Conservation (phyloP, 2,113 vertebrate genomes). For the Thomomys bottae region DNA sequence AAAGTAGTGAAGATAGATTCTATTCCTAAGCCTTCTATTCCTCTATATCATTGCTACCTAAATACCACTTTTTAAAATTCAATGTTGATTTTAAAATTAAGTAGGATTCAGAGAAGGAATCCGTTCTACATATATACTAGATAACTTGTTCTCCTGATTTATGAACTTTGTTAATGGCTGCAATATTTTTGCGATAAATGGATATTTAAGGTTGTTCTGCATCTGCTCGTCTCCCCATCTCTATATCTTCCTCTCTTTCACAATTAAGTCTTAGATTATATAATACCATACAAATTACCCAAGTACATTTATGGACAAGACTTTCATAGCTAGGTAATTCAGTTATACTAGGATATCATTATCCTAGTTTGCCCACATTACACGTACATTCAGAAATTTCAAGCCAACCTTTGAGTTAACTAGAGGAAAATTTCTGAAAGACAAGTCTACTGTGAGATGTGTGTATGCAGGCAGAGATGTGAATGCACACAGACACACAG, state of each 20-base stretch:
- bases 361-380: not conserved
- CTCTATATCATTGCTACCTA: not conserved
- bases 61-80: not conserved
- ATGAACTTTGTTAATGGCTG: not conserved
- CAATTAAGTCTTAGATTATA: not conserved
- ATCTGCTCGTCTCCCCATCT: not conserved
- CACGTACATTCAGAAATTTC: not conserved
- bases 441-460: not conserved
- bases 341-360: not conserved
- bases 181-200: constrained; percentile 13
- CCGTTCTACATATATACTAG: not conserved
- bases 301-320: not conserved
- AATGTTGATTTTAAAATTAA: not conserved
- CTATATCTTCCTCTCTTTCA: not conserved
- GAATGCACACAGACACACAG: accelerated
- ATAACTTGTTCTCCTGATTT: not conserved
- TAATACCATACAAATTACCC: not conserved
- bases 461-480: not conserved
- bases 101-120: not conserved
- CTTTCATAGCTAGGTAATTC: not conserved
- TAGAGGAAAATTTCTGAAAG: constrained; percentile 2
- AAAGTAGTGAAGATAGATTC: not conserved
- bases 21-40: constrained; percentile 17
- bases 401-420: not conserved
- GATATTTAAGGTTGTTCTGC: not conserved